Base-by-base conservation (phyloP, 2,888 invertebrate species). In the Fissipunctia ypsillon region DNA sequence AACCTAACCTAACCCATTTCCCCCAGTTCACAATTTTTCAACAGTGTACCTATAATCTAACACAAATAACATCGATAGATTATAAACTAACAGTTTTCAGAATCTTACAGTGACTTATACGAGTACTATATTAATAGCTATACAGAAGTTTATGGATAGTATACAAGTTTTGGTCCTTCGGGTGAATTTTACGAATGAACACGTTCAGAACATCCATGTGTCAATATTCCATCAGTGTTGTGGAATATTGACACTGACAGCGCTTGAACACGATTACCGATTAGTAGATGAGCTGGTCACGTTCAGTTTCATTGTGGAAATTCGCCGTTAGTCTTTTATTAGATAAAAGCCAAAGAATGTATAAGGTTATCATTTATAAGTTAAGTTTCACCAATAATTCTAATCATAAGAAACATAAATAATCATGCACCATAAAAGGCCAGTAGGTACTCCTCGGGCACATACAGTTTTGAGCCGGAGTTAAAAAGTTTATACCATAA, bases 401-500 rank as follows among this genome's bases (percentile, higher is more conserved):
- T 41, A n/a, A 50, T 50, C 10, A n/a, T n/a, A 16, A 28, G 25
- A 25, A 25, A 14, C 14, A 52, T 25, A 25, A 50, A 10, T 45
- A n/a, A n/a, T 50, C 12, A 25, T 25, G 14, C 25, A 52, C 5
- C 25, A 14, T 25, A 25, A 14, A 14, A 25, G 14, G 14, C n/a
- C 25, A 14, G 10, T 48, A 16, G 19, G 10, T 48, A 16, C 0
- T 16, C 12, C 1, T 25, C 22, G 9, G 6, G 9, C 7, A 1
- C 28, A 25, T 22, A 31, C 4, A 28, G 28, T 14, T 48, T 43
- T 9, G 14, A 45, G 14, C 6, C 5, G 0, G 9, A 41, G 3
- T 28, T 31, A 54, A 65, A 63, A 81, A 19, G 7, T 22, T 41
- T 19, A 1, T 5, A 56, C 54, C 52, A 60, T 60, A 48, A 60